phyloP scores from a whole-genome alignment of 2,888 invertebrate genomes.

The Prosapia bicincta region DNA sequence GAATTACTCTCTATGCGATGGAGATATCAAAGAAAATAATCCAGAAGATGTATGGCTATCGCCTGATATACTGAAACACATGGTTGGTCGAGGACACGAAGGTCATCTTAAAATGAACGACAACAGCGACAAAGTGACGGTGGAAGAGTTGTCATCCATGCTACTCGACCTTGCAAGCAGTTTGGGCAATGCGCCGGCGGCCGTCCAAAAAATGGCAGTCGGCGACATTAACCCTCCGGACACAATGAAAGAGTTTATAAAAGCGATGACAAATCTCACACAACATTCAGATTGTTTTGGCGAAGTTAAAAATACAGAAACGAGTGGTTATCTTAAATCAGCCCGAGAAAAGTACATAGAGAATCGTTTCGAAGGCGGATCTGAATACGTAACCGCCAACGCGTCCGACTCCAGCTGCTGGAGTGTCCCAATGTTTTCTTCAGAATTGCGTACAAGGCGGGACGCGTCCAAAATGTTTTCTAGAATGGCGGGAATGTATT shows the following conservation, averaged over 20 bases:
- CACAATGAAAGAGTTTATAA: neutral
- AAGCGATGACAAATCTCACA: neutral
- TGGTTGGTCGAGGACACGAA: no score
- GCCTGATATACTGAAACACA: no score
- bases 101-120: neutral
- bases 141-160: neutral
- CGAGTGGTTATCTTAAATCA: no score
- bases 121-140: neutral
- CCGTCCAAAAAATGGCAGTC: neutral
- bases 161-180: neutral
- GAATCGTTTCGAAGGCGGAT: neutral
- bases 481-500: neutral
- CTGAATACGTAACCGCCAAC: no score
- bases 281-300: neutral
- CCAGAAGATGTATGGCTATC: no score
- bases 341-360: neutral
- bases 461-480: no score
- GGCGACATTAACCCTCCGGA: neutral
- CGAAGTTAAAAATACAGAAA: neutral
- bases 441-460: no score
- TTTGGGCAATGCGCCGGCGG: neutral
- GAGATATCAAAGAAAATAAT: no score
- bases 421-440: no score
- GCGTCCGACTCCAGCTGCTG: no score
- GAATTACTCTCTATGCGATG: no score